These are phyloP conservation scores for Heliornis fulica DNA, from an alignment of 2,113 vertebrate genomes.

Conservation along the genomic window DNA sequence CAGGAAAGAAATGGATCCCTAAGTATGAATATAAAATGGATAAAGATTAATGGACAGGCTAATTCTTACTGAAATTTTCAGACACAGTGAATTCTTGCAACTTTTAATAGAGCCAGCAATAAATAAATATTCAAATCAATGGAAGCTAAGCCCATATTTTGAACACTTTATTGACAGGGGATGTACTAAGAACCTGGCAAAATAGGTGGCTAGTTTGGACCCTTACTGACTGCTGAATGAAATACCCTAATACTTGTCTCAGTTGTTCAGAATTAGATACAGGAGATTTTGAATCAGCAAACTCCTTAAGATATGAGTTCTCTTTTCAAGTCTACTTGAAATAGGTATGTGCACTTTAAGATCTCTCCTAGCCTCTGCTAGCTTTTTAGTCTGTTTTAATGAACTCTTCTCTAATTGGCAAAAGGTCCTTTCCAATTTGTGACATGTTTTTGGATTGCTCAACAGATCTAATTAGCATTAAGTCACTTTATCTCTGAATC, in stretches of 20 bases:
- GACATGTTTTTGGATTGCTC: slow-evolving; percentile 23
- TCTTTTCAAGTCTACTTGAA: neutral
- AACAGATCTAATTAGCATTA: slow-evolving; percentile 58
- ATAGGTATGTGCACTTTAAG: neutral
- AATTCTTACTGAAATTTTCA: neutral
- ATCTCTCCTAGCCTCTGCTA: neutral
- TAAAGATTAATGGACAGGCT: neutral
- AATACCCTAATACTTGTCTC: neutral
- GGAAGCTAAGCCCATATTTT: neutral
- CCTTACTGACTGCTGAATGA: neutral
- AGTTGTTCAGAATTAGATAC: neutral
- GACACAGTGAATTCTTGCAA: neutral
- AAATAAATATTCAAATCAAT: neutral
- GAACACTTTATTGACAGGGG: neutral
- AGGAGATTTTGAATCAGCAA: neutral
- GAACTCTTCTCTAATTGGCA: slow-evolving; percentile 24
- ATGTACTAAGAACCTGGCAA: neutral
- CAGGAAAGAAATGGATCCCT: neutral
- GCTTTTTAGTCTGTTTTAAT: slow-evolving; percentile 37
- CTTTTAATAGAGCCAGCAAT: neutral
- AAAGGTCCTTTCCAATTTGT: slow-evolving; percentile 20
- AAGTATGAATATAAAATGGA: neutral
- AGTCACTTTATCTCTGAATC: slow-evolving; percentile 48
- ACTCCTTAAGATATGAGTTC: neutral
- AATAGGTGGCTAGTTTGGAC: neutral